Evolutionary conservation across 2,888 invertebrate genomes (phyloP), one percentile per base, ranked within the genome.

Genomic region (Pantelozetes paolii): DNA sequence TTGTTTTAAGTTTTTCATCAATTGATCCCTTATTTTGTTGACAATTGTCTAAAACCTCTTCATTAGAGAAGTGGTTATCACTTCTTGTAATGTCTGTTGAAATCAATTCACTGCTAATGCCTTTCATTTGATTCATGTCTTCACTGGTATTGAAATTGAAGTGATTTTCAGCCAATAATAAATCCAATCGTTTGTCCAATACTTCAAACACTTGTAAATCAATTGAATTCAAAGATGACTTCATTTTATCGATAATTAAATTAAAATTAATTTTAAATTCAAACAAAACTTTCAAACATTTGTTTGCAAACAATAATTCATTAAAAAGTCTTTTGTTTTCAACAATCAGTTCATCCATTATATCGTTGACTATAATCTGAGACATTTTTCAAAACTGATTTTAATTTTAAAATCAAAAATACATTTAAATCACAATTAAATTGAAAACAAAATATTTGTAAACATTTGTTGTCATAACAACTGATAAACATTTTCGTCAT

Each of bases 211-310:
- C 18, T 18, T 62, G 18, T 2, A 32, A 2, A 5, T 26, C 32
- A n/a, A 32, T 62, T 62, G 62, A 23, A 32, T 18, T 28, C 18
- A 62, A 62, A 32, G 30, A n/a, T n/a, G 36, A n/a, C 20, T 20
- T 62, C 5, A 62, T 6, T 62, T 62, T 32, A 18, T 62, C 32
- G 36, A 18, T 32, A 62, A 62, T 28, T 6, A 6, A 30, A 62
- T 32, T 28, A 15, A 62, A 26, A 62, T 28, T 18, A 32, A 1
- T 32, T 15, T 62, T 62, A 32, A 62, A 62, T 36, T 18, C 32
- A 18, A 5, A 32, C 36, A 62, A 62, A 62, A 62, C 62, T 18
- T 62, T 36, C 32, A 62, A 20, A 62, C 62, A 62, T 62, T 62
- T 32, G 1, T 23, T 62, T 15, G 32, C 32, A 32, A 32, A 32